phyloP scores from a whole-genome alignment of 2,113 vertebrate species.

The Cathartes aura region DNA sequence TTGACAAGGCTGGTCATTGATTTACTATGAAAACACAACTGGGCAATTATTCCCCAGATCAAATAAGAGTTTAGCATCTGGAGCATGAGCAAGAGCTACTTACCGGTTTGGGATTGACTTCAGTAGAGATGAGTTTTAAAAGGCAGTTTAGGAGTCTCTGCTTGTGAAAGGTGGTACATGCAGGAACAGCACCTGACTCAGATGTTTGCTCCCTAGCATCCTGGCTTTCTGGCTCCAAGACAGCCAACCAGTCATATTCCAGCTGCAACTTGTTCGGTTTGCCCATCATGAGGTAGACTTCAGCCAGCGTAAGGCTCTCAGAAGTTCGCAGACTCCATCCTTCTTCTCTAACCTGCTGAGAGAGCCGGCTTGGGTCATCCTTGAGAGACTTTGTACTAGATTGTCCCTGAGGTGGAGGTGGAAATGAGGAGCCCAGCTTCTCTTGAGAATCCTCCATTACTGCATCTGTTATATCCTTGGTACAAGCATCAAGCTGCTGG shows the following conservation, averaged over 20 bases:
- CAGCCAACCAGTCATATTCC: slow-evolving; percentile 94
- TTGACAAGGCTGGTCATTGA: background rate
- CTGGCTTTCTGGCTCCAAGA: slow-evolving; percentile 64
- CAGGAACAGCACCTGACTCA: slow-evolving; percentile 30
- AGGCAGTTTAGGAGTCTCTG: slow-evolving; percentile 90
- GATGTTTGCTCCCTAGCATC: slow-evolving; percentile 45
- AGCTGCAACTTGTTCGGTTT: slow-evolving; percentile 95
- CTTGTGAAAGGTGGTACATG: slow-evolving; percentile 71
- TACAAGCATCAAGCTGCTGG: slow-evolving; percentile 65
- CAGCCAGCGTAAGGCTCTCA: slow-evolving; percentile 93
- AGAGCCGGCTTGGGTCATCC: slow-evolving; percentile 75
- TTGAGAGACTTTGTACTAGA: slow-evolving; percentile 66
- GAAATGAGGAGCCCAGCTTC: slow-evolving; percentile 65
- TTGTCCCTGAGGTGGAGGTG: slow-evolving; percentile 71
- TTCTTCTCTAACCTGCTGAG: slow-evolving; percentile 89
- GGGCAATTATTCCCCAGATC: background rate
- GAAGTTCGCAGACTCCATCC: slow-evolving; percentile 91
- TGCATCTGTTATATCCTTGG: slow-evolving; percentile 66
- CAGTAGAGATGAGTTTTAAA: slow-evolving; percentile 90
- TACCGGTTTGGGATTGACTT: slow-evolving; percentile 93
- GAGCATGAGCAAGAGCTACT: slow-evolving; percentile 59
- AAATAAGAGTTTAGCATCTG: background rate
- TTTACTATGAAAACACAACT: background rate
- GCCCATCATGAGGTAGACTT: slow-evolving; percentile 99
- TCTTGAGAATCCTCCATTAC: slow-evolving; percentile 74